Evolutionary conservation across 1,140 invertebrate genomes (phyloP).

Genomic region (Atta texana): DNA sequence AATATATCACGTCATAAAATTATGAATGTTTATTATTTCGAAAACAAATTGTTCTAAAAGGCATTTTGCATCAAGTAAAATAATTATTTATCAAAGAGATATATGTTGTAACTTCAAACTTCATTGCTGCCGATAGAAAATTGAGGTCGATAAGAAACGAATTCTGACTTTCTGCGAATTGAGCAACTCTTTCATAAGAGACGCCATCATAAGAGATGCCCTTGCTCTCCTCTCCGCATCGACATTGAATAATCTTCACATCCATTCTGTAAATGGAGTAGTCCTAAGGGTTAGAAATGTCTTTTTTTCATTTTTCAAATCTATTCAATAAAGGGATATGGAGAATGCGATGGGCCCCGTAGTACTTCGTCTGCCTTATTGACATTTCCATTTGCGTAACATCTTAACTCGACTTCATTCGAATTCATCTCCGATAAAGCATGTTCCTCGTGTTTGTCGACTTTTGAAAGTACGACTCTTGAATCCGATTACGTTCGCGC

Average conservation of each 20-base stretch:
- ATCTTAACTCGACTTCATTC: conserved; percentile 59
- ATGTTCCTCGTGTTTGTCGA: conserved; percentile 55
- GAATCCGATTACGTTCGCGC: conserved; percentile 54
- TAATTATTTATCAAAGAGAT: neutral
- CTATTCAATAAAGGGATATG: conserved; percentile 59
- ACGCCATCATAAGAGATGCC: conserved; percentile 10
- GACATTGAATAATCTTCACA: conserved; percentile 61
- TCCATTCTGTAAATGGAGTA: conserved; percentile 61
- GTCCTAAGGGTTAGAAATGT: conserved; percentile 53
- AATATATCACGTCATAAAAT: neutral
- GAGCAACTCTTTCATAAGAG: conserved; percentile 46
- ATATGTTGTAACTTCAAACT: neutral
- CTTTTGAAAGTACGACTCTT: conserved; percentile 39
- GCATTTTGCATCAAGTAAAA: neutral
- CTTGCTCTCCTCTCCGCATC: neutral
- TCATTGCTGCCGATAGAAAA: neutral
- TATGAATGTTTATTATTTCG: neutral
- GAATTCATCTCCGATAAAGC: conserved; percentile 57
- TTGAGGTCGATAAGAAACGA: conserved; percentile 37
- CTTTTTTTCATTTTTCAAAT: conserved; percentile 55
- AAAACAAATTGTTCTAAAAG: neutral
- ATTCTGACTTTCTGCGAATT: conserved; percentile 45
- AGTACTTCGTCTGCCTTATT: conserved; percentile 58
- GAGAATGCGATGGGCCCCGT: conserved; percentile 38
- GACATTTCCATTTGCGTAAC: conserved; percentile 63